Evolutionary conservation across 1,140 invertebrate species (phyloP).

Genomic region (Pogonognathellus flavescens): DNA sequence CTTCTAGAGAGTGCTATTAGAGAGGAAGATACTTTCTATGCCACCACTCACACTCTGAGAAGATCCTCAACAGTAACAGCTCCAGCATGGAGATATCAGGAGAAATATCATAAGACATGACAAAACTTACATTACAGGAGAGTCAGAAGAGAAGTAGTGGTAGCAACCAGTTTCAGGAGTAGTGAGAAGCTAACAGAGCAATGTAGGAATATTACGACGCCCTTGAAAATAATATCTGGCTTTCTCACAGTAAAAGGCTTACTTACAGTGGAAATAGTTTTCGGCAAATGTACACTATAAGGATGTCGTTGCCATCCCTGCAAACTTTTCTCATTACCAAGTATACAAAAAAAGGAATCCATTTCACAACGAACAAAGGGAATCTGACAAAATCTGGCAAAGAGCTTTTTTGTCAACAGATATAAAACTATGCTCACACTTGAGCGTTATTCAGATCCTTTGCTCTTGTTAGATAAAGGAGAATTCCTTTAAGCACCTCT

Average conservation of each 20-base stretch:
- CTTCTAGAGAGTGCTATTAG: background rate
- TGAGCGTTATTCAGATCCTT: slow-evolving; percentile 48
- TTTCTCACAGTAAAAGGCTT: slow-evolving; percentile 43
- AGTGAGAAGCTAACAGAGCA: background rate
- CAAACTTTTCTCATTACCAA: slow-evolving; percentile 43
- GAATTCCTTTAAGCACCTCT: slow-evolving; percentile 46
- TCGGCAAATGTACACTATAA: slow-evolving; percentile 37
- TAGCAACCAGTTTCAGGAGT: background rate
- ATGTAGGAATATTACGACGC: slow-evolving; percentile 48
- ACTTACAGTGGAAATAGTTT: slow-evolving; percentile 43
- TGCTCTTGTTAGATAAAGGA: slow-evolving; percentile 48
- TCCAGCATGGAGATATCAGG: background rate
- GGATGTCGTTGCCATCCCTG: slow-evolving; percentile 34
- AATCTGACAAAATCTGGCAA: slow-evolving; percentile 50
- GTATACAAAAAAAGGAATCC: slow-evolving; percentile 50
- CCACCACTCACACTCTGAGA: background rate
- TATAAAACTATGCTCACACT: slow-evolving; percentile 50
- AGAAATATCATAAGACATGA: slow-evolving; percentile 49
- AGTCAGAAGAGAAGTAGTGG: background rate
- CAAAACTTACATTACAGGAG: background rate
- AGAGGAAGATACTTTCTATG: background rate
- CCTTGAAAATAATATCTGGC: slow-evolving; percentile 50
- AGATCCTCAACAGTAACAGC: background rate
- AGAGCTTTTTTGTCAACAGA: slow-evolving; percentile 50
- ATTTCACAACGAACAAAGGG: slow-evolving; percentile 44